Evolutionary conservation across 2,113 vertebrate genomes (phyloP).

Genomic region (Chionis minor): DNA sequence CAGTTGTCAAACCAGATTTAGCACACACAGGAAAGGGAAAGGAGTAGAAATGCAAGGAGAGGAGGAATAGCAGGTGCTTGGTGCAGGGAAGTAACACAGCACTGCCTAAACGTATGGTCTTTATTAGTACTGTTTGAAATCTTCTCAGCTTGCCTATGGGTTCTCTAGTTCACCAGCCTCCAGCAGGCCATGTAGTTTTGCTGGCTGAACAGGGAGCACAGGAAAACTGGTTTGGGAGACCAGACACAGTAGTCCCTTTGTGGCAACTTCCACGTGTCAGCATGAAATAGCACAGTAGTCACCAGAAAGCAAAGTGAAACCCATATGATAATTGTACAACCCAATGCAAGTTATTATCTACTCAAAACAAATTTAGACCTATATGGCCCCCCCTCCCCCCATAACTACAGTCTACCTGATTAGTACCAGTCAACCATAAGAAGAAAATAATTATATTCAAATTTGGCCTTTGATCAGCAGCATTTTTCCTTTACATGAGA

Average conservation of each 20-base stretch:
- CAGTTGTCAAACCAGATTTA: not conserved
- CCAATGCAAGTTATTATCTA: not conserved
- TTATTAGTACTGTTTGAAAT: not conserved
- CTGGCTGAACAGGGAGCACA: not conserved
- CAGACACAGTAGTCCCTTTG: not conserved
- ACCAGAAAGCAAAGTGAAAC: not conserved
- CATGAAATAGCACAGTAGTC: not conserved
- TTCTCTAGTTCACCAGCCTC: not conserved
- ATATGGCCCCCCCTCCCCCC: not conserved
- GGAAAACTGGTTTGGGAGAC: not conserved
- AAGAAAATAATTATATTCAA: not conserved
- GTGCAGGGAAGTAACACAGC: not conserved
- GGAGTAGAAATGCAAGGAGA: not conserved
- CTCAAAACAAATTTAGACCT: not conserved
- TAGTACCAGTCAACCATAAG: not conserved
- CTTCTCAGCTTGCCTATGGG: fast-evolving
- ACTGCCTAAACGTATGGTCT: not conserved
- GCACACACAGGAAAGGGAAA: not conserved
- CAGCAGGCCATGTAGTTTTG: not conserved
- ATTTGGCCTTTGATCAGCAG: conserved; percentile 1
- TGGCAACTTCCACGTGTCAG: not conserved
- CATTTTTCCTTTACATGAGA: not conserved
- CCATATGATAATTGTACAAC: not conserved
- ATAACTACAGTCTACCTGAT: not conserved
- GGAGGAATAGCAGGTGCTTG: not conserved